A percentile compares a stretch with the other conserved stretches of the same genome.
These are phyloP conservation scores for Brachyopa scutellaris DNA, from an alignment of 2,888 invertebrate genomes.

Conservation along the genomic window DNA sequence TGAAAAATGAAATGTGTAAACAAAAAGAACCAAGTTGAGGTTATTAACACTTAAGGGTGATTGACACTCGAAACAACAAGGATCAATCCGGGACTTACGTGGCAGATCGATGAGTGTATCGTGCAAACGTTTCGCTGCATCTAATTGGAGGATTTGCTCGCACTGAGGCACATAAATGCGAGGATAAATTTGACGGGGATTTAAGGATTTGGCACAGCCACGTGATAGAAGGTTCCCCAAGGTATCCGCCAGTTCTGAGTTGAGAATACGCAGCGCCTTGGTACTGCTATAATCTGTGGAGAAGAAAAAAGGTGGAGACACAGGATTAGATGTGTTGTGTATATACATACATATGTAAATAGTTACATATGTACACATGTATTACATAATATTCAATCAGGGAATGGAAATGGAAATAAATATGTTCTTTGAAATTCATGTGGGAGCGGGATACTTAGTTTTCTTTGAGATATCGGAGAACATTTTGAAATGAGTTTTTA, in stretches of 20 bases:
- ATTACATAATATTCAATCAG: no score
- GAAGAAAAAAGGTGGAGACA: neutral
- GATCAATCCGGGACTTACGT: slow-evolving; percentile 81
- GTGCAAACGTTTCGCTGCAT: slow-evolving; percentile 84
- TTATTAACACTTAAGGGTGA: slow-evolving; percentile 34
- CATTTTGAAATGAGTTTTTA: no score
- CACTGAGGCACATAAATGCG: slow-evolving; percentile 83
- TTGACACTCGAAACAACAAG: slow-evolving; percentile 54
- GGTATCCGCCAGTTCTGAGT: slow-evolving; percentile 95
- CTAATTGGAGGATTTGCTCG: slow-evolving; percentile 80
- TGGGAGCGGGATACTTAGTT: no score
- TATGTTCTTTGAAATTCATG: no score
- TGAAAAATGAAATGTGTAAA: neutral
- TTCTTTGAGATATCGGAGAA: no score
- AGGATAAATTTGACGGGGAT: slow-evolving; percentile 90
- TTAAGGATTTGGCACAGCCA: slow-evolving; percentile 89
- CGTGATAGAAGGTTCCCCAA: slow-evolving; percentile 94
- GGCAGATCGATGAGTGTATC: slow-evolving; percentile 84
- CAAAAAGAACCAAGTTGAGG: neutral
- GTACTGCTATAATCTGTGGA: slow-evolving; percentile 90
- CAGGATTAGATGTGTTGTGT: neutral
- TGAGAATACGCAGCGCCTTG: slow-evolving; percentile 89
- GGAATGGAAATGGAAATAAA: neutral
- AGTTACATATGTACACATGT: no score
- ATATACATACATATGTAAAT: no score